A percentile compares a stretch with the other conserved stretches of the same genome.
Conservation (phyloP, 2,888 invertebrate genomes). For the Leucania comma region DNA sequence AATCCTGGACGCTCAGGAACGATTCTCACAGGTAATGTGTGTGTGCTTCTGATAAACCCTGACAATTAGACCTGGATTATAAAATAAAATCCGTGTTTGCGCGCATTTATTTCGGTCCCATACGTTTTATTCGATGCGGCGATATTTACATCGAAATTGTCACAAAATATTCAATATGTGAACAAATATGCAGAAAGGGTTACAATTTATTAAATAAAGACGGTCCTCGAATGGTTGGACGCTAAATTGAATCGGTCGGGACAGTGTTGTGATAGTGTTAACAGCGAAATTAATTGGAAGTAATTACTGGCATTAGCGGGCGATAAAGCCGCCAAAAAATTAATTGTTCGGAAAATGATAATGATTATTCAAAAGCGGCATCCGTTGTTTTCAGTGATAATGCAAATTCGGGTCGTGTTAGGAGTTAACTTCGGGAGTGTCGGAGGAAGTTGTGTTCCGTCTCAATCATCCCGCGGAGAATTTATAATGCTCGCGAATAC, state of each 20-base stretch:
- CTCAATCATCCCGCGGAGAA: constrained; percentile 69
- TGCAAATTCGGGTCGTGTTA: constrained; percentile 63
- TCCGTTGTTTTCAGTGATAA: constrained; percentile 65
- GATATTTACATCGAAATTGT: constrained; percentile 52
- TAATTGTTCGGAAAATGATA: constrained; percentile 58
- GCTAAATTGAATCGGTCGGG: constrained; percentile 40
- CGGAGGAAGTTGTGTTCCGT: constrained; percentile 63
- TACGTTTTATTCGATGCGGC: constrained; percentile 31
- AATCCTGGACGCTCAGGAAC: constrained; percentile 95
- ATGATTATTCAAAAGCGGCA: constrained; percentile 56
- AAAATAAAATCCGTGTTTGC: constrained; percentile 31
- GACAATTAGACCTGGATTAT: constrained; percentile 25
- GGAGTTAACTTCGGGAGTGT: constrained; percentile 60
- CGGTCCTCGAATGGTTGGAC: constrained; percentile 12
- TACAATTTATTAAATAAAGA: constrained; percentile 39
- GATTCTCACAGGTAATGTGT: constrained; percentile 93
- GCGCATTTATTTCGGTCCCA: constrained; percentile 51
- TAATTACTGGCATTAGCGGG: constrained; percentile 43
- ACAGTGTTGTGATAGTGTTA: constrained; percentile 60
- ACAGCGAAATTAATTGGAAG: constrained; percentile 49
- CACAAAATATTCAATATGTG: constrained; percentile 41
- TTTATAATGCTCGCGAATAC: constrained; percentile 71
- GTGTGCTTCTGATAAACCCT: constrained; percentile 28
- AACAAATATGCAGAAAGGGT: constrained; percentile 28
- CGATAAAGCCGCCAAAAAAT: constrained; percentile 51